Conservation (phyloP, 1,140 invertebrate species). For the Zaprionus capensis region DNA sequence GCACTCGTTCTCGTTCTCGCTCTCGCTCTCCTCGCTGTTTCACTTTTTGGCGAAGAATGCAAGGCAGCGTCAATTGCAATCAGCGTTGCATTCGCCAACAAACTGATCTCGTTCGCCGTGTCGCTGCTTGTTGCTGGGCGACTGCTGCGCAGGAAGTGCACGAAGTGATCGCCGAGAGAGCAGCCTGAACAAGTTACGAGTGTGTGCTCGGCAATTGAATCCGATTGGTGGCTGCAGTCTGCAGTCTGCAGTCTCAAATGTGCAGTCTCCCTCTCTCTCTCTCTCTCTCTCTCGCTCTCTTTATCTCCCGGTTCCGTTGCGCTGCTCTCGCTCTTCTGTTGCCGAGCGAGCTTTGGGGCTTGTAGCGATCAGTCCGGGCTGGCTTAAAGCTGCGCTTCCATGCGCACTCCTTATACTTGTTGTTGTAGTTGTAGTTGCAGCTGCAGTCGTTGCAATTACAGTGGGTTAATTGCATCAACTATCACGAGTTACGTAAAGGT, state of each 20-base stretch:
- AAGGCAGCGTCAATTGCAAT: slow-evolving; percentile 75
- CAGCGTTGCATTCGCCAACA: slow-evolving; percentile 76
- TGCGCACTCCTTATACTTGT: slow-evolving; percentile 32
- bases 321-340: slow-evolving; percentile 24
- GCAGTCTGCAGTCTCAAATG: too few species aligned
- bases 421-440: background rate
- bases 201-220: slow-evolving; percentile 14
- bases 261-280: slow-evolving; percentile 2
- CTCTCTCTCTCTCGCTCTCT: slow-evolving; percentile 28
- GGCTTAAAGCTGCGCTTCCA: slow-evolving; percentile 38
- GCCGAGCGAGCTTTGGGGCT: slow-evolving; percentile 57
- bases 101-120: slow-evolving; percentile 61
- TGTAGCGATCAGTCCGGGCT: slow-evolving; percentile 40
- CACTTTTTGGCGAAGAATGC: slow-evolving; percentile 69
- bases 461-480: slow-evolving; percentile 53
- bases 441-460: slow-evolving; percentile 8
- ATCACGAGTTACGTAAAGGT: slow-evolving; percentile 62
- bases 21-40: slow-evolving; percentile 40
- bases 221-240: slow-evolving; percentile 49
- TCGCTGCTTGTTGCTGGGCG: slow-evolving; percentile 43
- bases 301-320: slow-evolving; percentile 19
- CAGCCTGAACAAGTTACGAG: slow-evolving; percentile 75
- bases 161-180: slow-evolving; percentile 54
- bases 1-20: background rate
- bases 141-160: slow-evolving; percentile 73